These are phyloP conservation scores for Calcarius lapponicus DNA, from an alignment of 2,797 vertebrate species.

Conservation along the genomic window DNA sequence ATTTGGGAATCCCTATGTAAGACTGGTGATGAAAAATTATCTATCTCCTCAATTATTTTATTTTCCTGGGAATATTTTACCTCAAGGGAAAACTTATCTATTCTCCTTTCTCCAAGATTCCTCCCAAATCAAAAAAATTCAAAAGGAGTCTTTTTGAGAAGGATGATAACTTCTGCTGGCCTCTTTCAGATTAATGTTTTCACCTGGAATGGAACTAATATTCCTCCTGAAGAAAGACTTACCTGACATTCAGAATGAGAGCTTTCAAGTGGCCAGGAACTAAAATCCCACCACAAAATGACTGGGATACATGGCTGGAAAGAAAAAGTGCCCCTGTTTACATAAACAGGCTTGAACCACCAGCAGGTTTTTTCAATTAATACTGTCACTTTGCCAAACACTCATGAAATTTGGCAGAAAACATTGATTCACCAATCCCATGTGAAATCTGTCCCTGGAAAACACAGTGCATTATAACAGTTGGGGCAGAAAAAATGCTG, in stretches of 20 bases:
- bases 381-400: constrained; percentile 8
- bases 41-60: rapidly evolving
- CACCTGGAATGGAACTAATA: neutral
- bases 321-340: neutral
- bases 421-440: neutral
- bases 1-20: neutral
- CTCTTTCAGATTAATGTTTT: neutral
- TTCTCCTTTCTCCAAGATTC: neutral
- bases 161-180: neutral
- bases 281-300: neutral
- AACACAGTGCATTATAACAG: neutral
- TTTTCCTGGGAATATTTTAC: neutral
- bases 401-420: constrained; percentile 20
- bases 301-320: neutral
- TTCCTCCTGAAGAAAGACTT: neutral
- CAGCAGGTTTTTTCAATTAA: constrained; percentile 18
- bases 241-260: neutral
- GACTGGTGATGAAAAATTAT: neutral
- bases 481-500: neutral
- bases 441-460: neutral
- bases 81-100: neutral
- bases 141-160: neutral
- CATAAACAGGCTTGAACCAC: neutral
- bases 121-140: neutral
- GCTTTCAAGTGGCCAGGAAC: neutral